These are phyloP conservation scores for Tympanuchus pallidicinctus DNA, from an alignment of 2,113 vertebrate genomes.

Conservation along the genomic window DNA sequence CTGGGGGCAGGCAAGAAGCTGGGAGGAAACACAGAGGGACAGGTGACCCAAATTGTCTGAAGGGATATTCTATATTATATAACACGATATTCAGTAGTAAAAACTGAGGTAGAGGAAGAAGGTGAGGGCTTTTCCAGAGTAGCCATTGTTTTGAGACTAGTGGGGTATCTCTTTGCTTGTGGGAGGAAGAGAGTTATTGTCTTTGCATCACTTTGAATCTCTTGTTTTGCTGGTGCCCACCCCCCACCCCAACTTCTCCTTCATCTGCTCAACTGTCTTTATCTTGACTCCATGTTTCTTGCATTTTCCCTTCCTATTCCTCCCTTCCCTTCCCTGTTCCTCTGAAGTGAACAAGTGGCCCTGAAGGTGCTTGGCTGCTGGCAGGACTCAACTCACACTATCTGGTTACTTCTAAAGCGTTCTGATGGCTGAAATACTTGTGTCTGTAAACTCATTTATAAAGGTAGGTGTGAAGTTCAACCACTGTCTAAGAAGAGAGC, in stretches of 20 bases:
- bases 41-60: neutral
- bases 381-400: neutral
- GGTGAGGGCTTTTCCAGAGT: neutral
- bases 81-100: rapidly evolving
- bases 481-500: neutral
- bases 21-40: neutral
- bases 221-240: neutral
- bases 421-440: neutral
- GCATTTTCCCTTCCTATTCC: neutral
- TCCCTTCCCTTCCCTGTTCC: neutral
- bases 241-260: neutral
- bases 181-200: neutral
- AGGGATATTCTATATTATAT: neutral
- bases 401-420: neutral
- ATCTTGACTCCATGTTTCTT: neutral
- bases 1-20: neutral
- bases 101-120: neutral
- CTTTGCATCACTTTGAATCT: neutral
- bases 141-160: neutral
- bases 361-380: neutral
- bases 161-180: neutral
- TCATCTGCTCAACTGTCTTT: neutral
- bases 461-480: neutral
- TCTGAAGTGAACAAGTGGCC: neutral
- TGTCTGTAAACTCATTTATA: neutral